Base-by-base conservation (phyloP, 2,797 vertebrate genomes). In the Helarctos malayanus region DNA sequence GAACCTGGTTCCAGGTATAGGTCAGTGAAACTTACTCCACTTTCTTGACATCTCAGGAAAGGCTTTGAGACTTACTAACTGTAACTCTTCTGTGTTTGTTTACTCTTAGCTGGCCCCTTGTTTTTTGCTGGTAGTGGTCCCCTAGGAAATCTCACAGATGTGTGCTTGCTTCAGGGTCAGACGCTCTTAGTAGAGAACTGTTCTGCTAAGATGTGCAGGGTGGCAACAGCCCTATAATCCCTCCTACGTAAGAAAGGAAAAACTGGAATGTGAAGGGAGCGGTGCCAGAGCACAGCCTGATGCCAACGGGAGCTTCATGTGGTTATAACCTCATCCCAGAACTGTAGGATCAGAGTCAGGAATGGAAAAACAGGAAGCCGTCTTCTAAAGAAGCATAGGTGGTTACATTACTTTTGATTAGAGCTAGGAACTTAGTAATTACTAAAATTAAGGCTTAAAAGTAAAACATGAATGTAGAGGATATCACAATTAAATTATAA, bases 401-500 rank as follows among this genome's bases (percentile, higher is more conserved):
- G 7, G 73, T 91, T 65, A 14, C 1, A 2, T 79, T 38, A n/a
- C 19, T 41, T 91, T 27, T 80, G 19, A 0, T 89, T 32, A 75
- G 71, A 93, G 16, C 47, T 27, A 88, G 11, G 73, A 68, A 47
- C 5, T 87, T 92, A 73, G 0, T 41, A 81, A 68, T 86, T 68
- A 29, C 14, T 23, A 63, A 65, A 90, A 84, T 73, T 57, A 82
- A 91, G 41, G 3, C 21, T 18, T 71, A 45, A 78, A 47, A 12
- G 11, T 96, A 59, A 95, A 95, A 80, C 7, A n/a, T 9, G 73
- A 76, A 41, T 63, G 32, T 38, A 86, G 63, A 80, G 92, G 57
- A 3, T 45, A 23, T 18, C 27, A 79, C 18, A 61, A 18, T 83
- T 63, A 84, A 87, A 7, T 82, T 76, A 75, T 35, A 11, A 92